Base-by-base conservation (phyloP, 2,888 invertebrate species). In the Drosophila dives region DNA sequence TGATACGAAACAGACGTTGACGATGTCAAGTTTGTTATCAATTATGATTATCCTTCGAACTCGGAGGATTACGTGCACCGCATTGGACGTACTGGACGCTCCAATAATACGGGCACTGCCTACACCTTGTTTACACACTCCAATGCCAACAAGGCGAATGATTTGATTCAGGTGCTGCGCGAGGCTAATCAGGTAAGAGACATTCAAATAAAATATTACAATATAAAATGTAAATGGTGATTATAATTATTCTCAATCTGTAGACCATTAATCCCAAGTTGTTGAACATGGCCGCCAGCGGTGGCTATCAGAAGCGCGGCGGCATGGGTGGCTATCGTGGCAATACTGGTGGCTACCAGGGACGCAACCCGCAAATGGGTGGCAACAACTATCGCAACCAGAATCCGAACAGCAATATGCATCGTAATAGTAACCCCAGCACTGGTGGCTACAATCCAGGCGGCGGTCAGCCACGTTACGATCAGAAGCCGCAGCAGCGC, bases 21-120 rank as follows among this genome's bases (percentile, higher is more conserved):
- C 93, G 99, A 99, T 94, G 98, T 99, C 93, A 98, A 99, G 95
- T 99, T 98, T 95, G 99, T 99, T 91, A 98, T 99, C 94, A 99
- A 99, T 95, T 98, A 97, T 95, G 99, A 99, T 94, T 99, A 98
- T 94, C 99, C 99, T 66, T 97, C 97, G 92, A 98, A 97, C 93
- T 98, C 98, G 4, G 99, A 99, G 94, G 99, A 99, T 94, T 99
- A 99, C 94, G 98, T 99, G 54, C 93, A 93, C 85, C 96, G 99
- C 77, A 99, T 99, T 92, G 99, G 99, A 36, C 96, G 99, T 82
- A 99, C 99, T 38, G 99, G 98, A 55, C 96, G 99, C 65, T 97
- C 97, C 36, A 96, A 97, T 91, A 96, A 97, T 91, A 98, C 97
- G 49, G 98, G 98, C 86, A 99, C 98, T 2, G 98, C 99, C 0